phyloP scores from a whole-genome alignment of 1,140 invertebrate genomes.

The Hylaeus anthracinus region DNA sequence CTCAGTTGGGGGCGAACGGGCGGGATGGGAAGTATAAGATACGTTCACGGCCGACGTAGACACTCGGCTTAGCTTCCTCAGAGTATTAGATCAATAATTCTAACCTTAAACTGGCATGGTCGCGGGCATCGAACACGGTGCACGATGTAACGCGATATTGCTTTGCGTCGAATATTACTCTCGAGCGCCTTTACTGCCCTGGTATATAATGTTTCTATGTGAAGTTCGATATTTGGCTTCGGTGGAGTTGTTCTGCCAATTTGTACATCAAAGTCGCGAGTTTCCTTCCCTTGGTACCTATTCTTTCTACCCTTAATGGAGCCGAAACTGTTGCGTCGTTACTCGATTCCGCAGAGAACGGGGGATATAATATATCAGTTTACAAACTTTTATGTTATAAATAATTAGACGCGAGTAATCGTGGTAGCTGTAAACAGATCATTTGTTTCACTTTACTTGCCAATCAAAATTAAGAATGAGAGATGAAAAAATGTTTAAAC shows the following conservation, averaged over 20 bases:
- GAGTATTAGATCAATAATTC: slow-evolving; percentile 82
- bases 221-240: slow-evolving; percentile 47
- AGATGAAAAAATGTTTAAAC: no score
- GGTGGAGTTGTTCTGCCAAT: not conserved
- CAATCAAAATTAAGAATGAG: no score
- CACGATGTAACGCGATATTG: slow-evolving; percentile 68
- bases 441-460: no score
- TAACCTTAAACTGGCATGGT: slow-evolving; percentile 74
- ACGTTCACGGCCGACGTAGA: slow-evolving; percentile 74
- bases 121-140: slow-evolving; percentile 59
- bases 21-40: slow-evolving; percentile 75
- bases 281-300: no score
- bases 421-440: no score
- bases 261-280: not conserved
- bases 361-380: no score
- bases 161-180: slow-evolving; percentile 53
- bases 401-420: no score
- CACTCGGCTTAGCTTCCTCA: slow-evolving; percentile 76
- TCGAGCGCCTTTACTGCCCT: slow-evolving; percentile 13
- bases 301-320: not conserved
- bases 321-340: not conserved
- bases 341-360: not conserved
- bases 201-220: slow-evolving; percentile 50
- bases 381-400: no score
- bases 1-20: slow-evolving; percentile 70